Percentiles rank a stretch among this genome's conserved stretches.
These are phyloP conservation scores for Morone chrysops DNA, from an alignment of 2,113 vertebrate species.

Conservation along the genomic window DNA sequence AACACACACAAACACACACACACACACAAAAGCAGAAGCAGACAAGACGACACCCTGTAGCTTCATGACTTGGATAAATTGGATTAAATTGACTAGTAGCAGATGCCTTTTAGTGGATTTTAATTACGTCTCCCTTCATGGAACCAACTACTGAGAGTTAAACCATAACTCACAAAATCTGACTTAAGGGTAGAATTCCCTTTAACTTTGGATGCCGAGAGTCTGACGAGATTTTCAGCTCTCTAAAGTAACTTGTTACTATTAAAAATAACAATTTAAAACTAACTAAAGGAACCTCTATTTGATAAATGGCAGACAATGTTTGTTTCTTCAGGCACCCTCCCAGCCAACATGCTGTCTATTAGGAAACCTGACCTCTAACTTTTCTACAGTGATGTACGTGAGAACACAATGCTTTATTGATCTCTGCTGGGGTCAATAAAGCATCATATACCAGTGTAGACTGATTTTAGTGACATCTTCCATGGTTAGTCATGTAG, in stretches of 20 bases:
- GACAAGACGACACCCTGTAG: constrained; percentile 44
- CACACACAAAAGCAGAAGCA: constrained; percentile 8
- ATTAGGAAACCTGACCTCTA: background rate
- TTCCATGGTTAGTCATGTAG: background rate
- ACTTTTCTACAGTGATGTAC: background rate
- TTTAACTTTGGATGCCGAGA: constrained; percentile 12
- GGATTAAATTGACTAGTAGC: constrained; percentile 67
- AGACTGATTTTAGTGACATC: constrained; percentile 2
- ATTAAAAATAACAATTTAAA: background rate
- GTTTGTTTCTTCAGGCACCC: background rate
- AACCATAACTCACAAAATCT: constrained; percentile 39
- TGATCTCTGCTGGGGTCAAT: background rate
- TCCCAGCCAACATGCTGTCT: background rate
- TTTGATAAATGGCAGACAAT: background rate
- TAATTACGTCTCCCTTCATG: constrained; percentile 65
- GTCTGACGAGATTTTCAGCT: background rate
- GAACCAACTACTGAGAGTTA: constrained; percentile 38
- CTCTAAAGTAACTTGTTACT: background rate
- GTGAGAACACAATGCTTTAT: constrained; percentile 6
- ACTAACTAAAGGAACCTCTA: background rate
- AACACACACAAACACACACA: background rate
- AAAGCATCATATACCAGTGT: background rate
- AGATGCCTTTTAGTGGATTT: constrained; percentile 74
- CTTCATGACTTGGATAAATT: constrained; percentile 61
- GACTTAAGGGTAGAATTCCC: background rate